phyloP scores from a whole-genome alignment of 2,888 invertebrate genomes.

The Schizaphis graminum region DNA sequence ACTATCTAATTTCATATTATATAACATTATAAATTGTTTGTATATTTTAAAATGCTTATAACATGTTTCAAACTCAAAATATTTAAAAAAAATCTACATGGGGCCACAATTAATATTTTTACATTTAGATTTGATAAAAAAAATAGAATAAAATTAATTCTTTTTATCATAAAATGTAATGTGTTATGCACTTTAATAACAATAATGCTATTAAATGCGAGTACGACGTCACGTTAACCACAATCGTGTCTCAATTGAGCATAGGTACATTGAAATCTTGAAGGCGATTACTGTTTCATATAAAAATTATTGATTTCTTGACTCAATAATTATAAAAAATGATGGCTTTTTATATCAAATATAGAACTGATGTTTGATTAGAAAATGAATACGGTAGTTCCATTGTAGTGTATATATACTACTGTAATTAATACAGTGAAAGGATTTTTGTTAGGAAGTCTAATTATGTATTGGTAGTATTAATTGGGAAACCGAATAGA shows the following conservation, averaged over 20 bases:
- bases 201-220: not conserved
- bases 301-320: not conserved
- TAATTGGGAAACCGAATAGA: constrained; percentile 45
- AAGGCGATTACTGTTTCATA: not conserved
- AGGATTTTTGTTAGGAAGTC: not conserved
- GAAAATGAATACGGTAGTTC: constrained; percentile 15
- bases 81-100: not conserved
- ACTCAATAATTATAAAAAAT: not conserved
- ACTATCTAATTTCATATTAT: not conserved
- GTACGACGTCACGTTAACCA: not conserved
- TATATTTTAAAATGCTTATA: not conserved
- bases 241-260: not conserved
- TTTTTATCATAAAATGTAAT: not conserved
- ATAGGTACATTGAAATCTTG: not conserved
- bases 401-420: not conserved
- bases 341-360: not conserved
- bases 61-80: not conserved
- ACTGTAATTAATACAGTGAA: constrained; percentile 32
- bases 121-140: not conserved
- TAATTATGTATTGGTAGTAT: constrained; percentile 11
- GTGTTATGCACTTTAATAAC: not conserved
- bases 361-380: not conserved
- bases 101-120: not conserved
- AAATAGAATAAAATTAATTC: not conserved
- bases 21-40: not conserved